Percentiles rank a stretch among this genome's conserved stretches.
phyloP scores from a whole-genome alignment of 2,797 vertebrate species.

The Molossus alvarezi region DNA sequence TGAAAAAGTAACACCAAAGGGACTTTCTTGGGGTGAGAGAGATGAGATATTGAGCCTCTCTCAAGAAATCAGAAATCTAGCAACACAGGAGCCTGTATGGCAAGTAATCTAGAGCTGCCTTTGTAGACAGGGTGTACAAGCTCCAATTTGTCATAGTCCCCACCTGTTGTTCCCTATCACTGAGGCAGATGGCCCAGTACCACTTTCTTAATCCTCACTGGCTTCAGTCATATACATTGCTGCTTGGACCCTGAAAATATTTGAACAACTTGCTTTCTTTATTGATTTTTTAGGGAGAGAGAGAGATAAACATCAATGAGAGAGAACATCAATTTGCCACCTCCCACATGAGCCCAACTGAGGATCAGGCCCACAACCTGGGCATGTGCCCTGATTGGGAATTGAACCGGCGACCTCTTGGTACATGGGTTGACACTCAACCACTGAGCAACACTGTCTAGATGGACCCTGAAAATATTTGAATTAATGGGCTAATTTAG shows the following conservation, averaged over 20 bases:
- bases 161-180: neutral
- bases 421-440: too few relatives aligned
- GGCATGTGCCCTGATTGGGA: too few relatives aligned
- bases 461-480: neutral
- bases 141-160: neutral
- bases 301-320: too few relatives aligned
- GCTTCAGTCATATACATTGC: neutral
- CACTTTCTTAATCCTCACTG: neutral
- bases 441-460: too few relatives aligned
- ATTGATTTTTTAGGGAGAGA: too few relatives aligned
- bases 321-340: too few relatives aligned
- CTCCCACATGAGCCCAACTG: too few relatives aligned
- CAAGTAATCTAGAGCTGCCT: neutral
- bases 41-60: neutral
- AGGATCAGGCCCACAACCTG: too few relatives aligned
- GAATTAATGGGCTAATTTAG: constrained; percentile 32
- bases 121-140: neutral
- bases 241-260: neutral
- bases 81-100: neutral
- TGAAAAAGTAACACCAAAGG: constrained; percentile 18
- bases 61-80: constrained; percentile 20
- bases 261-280: neutral
- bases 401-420: too few relatives aligned
- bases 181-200: neutral
- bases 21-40: neutral